Evolutionary conservation across 2,888 invertebrate species (phyloP), one percentile per base, ranked within the genome.

Genomic region (Myathropa florea): DNA sequence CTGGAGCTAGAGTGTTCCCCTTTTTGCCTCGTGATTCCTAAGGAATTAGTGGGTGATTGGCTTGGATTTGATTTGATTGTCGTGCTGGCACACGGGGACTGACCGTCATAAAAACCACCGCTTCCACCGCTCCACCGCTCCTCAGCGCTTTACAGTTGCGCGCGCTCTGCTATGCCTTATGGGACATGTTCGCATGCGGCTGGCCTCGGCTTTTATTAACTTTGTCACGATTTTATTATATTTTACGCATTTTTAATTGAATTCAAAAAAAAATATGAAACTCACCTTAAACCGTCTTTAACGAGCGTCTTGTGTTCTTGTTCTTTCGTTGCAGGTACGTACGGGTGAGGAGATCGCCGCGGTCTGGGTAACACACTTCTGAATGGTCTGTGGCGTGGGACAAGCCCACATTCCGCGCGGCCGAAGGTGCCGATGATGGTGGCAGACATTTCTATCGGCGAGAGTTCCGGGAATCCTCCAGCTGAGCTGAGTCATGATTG

Each of bases 211-310:
- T 67, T 10, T 68, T 63, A 77, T 64, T 78, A 77, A 73, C 59
- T 82, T 82, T 82, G 85, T 85, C 85, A 85, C 85, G 85, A 85
- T 73, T 85, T 68, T 72, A 63, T 81, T 72, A 30, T 63, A 61
- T 77, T 85, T 81, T 81, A 77, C 77, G 68, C 55, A 77, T 81
- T 81, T 81, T 81, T 81, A 68, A 82, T 70, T 80, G 71, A 80
- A 63, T 64, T 53, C 59, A 46, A 18, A 46, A 61, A 55, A 12
- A 33, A 10, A 23, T 64, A 21, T 55, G 39, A 46, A 46, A 46
- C 46, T 46, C 46, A 46, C 46, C 46, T 46, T 55, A 36, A 36
- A n/a, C 30, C 36, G 57, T 39, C 39, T 46, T 70, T 39, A 33
- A 36, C 28, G 57, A 46, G 57, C 57, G 30, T 12, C 39, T 53